phyloP scores from a whole-genome alignment of 1,140 invertebrate genomes.

The Caerostris darwini region DNA sequence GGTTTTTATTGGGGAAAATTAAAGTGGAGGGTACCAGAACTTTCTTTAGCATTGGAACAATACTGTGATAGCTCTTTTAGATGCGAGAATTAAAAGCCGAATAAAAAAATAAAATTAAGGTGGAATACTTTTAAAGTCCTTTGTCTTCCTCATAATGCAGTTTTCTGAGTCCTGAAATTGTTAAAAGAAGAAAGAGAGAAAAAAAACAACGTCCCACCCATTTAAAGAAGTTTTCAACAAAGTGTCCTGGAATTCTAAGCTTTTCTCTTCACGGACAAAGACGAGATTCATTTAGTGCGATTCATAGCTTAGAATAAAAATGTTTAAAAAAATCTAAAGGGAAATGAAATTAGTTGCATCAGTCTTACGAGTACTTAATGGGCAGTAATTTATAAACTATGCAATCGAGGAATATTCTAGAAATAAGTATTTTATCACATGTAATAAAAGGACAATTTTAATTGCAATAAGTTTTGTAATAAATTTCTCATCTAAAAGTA shows the following conservation, averaged over 20 bases:
- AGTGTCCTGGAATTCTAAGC: not conserved
- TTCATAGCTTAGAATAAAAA: not conserved
- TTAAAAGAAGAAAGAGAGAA: not conserved
- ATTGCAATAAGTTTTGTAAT: too few relatives aligned
- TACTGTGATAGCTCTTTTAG: constrained; percentile 51
- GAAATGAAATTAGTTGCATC: not conserved
- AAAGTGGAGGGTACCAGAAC: not conserved
- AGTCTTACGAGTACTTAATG: not conserved
- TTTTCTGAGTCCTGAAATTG: constrained; percentile 31
- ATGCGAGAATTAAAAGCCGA: not conserved
- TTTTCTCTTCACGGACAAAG: not conserved
- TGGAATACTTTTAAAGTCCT: constrained; percentile 46
- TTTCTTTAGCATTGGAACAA: constrained; percentile 17
- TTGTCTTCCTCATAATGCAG: constrained; percentile 57
- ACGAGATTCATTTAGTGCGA: not conserved
- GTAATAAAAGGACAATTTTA: too few relatives aligned
- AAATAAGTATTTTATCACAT: too few relatives aligned
- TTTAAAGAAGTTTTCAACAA: constrained; percentile 33
- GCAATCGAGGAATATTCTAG: too few relatives aligned
- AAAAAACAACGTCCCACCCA: not conserved
- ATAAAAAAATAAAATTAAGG: constrained; percentile 34
- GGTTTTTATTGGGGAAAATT: constrained; percentile 46
- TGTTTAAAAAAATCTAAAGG: not conserved
- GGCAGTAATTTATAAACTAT: too few relatives aligned
- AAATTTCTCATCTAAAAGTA: too few relatives aligned